These are phyloP conservation scores for Nymphalis urticae DNA, from an alignment of 2,888 invertebrate genomes.

Conservation along the genomic window DNA sequence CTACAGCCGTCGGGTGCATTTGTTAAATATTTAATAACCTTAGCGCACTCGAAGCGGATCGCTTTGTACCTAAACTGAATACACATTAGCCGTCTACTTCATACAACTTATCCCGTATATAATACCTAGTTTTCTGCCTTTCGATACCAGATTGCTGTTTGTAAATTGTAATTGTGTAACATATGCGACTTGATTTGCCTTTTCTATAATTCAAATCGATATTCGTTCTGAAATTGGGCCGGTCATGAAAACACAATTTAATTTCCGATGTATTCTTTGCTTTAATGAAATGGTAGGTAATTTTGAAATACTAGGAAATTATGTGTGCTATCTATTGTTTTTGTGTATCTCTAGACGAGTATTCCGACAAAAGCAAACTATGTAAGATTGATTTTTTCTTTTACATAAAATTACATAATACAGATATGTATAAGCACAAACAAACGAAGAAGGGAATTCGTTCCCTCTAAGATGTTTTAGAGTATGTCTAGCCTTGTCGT, in stretches of 20 bases:
- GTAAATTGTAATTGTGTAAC: conserved; percentile 34
- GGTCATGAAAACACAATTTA: conserved; percentile 26
- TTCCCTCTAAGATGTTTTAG: no score
- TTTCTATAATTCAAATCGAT: conserved; percentile 33
- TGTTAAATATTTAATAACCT: conserved; percentile 66
- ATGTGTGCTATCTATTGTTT: background rate
- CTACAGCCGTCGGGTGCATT: conserved; percentile 52
- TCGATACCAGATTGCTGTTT: conserved; percentile 35
- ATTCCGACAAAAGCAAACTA: no score
- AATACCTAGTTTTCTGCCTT: conserved; percentile 36
- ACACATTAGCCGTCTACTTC: conserved; percentile 38
- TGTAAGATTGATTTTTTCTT: no score
- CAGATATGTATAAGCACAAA: no score
- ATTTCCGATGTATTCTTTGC: background rate
- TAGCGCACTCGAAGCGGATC: conserved; percentile 48
- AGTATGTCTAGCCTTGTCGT: no score
- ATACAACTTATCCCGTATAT: conserved; percentile 32
- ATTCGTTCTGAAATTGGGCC: conserved; percentile 36
- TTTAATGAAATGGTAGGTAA: background rate
- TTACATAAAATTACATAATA: no score
- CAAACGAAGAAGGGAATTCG: no score
- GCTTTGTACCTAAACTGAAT: conserved; percentile 41
- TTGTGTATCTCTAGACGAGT: no score
- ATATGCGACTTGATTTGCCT: conserved; percentile 36
- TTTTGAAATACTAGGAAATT: background rate